These are phyloP conservation scores for Agriotes lineatus DNA, from an alignment of 2,888 invertebrate species.

Conservation along the genomic window DNA sequence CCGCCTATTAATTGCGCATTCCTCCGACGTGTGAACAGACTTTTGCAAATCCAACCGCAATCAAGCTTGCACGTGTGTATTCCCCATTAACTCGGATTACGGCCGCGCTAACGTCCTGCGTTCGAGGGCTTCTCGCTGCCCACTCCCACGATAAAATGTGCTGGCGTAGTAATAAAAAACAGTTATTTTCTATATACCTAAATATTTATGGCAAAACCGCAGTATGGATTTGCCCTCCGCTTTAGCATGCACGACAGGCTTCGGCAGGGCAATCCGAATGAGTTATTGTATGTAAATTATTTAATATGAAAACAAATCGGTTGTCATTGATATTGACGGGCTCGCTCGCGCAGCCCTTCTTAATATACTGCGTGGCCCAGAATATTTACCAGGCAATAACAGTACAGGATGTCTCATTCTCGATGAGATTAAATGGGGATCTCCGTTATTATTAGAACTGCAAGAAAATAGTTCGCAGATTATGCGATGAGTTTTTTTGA, in stretches of 20 bases:
- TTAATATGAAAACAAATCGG: constrained; percentile 42
- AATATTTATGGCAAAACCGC: constrained; percentile 38
- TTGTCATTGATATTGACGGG: constrained; percentile 37
- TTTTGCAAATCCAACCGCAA: constrained; percentile 3
- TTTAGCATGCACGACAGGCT: constrained; percentile 43
- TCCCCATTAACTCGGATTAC: neutral
- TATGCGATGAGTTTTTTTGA: no score
- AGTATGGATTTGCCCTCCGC: constrained; percentile 46
- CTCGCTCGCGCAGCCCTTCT: constrained; percentile 23
- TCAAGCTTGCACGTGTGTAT: constrained; percentile 19
- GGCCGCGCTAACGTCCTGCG: neutral
- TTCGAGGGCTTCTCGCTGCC: neutral
- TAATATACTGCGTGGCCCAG: neutral
- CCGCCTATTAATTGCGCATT: no score
- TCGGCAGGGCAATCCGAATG: constrained; percentile 42
- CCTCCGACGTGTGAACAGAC: no score
- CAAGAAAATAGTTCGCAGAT: no score
- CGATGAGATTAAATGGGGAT: no score
- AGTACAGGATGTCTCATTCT: neutral
- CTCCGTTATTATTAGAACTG: no score
- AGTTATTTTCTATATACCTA: constrained; percentile 32
- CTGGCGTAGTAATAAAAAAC: constrained; percentile 22
- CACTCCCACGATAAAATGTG: neutral
- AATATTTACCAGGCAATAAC: neutral
- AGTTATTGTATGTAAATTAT: constrained; percentile 49